These are phyloP conservation scores for Gavia stellata DNA, from an alignment of 2,113 vertebrate species.

Conservation along the genomic window DNA sequence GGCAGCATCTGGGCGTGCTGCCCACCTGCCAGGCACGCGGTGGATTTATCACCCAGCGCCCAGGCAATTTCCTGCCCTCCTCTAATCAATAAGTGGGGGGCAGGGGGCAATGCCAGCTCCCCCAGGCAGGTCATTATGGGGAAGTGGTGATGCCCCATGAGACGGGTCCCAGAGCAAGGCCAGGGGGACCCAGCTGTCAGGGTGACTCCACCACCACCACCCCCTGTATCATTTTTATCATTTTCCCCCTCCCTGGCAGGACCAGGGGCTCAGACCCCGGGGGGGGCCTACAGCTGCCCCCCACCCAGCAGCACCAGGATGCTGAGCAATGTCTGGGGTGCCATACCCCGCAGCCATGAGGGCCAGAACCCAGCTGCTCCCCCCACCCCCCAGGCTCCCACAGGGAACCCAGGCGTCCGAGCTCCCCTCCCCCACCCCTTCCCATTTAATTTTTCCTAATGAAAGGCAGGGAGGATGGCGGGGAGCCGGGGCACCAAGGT, in stretches of 20 bases:
- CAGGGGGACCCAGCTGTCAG: background rate
- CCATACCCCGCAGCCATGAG: background rate
- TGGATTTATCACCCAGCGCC: constrained; percentile 48
- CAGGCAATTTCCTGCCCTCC: constrained; percentile 41
- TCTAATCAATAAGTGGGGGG: background rate
- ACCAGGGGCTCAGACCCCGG: background rate
- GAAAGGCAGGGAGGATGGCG: constrained; percentile 56
- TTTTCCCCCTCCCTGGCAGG: background rate
- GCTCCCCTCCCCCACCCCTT: constrained; percentile 39
- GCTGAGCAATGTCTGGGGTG: background rate
- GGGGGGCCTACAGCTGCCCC: background rate
- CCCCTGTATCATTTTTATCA: background rate
- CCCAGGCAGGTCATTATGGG: background rate
- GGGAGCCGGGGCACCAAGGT: constrained; percentile 58
- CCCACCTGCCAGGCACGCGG: background rate
- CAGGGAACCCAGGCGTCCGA: background rate
- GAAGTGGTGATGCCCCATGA: background rate
- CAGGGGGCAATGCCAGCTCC: background rate
- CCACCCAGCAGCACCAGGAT: background rate
- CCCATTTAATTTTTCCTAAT: constrained; percentile 65
- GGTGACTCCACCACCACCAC: background rate
- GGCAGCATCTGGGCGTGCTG: background rate
- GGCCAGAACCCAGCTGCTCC: background rate
- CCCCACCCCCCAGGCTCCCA: background rate
- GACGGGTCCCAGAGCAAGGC: background rate